Conservation (phyloP, 2,113 vertebrate species). For the Paradoxurus hermaphroditus region DNA sequence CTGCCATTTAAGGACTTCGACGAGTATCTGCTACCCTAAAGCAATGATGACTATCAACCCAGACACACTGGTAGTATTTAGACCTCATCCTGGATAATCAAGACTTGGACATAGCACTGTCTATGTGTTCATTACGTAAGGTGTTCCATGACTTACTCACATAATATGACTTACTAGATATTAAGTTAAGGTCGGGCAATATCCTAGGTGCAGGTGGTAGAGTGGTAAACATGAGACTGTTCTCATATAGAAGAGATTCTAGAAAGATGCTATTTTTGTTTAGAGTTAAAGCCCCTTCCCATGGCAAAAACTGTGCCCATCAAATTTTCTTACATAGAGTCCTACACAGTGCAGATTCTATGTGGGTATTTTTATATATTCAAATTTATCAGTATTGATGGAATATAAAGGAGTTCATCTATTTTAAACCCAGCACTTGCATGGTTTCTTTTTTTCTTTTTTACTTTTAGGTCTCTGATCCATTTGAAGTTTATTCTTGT, state of each 20-base stretch:
- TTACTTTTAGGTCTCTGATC: neutral
- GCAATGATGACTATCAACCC: neutral
- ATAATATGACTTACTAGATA: neutral
- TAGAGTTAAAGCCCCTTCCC: neutral
- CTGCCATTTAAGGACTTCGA: neutral
- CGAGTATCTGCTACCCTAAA: neutral
- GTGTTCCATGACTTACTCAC: neutral
- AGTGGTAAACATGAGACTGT: neutral
- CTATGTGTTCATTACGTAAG: neutral
- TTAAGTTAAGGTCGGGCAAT: neutral
- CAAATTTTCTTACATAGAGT: neutral
- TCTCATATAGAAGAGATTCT: neutral
- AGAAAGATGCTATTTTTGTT: neutral
- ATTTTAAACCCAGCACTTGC: neutral
- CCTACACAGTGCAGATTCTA: neutral
- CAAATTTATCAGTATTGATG: neutral
- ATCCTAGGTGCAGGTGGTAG: neutral
- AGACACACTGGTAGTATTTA: neutral
- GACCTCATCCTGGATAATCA: neutral
- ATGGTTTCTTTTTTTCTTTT: neutral
- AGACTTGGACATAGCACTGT: neutral
- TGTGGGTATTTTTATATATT: neutral
- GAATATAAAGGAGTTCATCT: neutral
- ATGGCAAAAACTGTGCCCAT: neutral
- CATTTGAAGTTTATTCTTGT: neutral